phyloP scores from a whole-genome alignment of 1,140 invertebrate species.

The Diachasmimorpha longicaudata region DNA sequence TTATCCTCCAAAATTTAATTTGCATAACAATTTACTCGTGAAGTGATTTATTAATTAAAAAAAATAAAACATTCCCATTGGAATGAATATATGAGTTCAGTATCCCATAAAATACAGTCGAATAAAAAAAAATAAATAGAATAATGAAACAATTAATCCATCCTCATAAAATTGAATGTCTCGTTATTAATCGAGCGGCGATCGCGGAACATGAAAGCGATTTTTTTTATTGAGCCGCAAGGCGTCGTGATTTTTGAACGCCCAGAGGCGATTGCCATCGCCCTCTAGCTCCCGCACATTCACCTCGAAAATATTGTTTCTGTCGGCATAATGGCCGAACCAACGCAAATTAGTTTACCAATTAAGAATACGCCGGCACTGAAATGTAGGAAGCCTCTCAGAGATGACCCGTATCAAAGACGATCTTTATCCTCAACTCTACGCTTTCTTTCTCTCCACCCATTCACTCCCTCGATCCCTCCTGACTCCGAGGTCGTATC shows the following conservation, averaged over 20 bases:
- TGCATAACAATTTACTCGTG: no score
- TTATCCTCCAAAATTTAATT: no score
- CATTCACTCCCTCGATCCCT: background rate
- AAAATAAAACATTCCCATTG: no score
- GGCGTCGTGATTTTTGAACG: background rate
- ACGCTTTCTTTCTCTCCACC: background rate
- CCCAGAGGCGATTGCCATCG: background rate
- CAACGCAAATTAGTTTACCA: constrained; percentile 29
- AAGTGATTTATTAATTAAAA: no score
- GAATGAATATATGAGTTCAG: no score
- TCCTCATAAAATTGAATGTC: constrained; percentile 23
- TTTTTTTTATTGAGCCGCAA: background rate
- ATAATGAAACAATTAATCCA: constrained; percentile 16
- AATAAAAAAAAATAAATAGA: no score
- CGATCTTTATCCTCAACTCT: constrained; percentile 31
- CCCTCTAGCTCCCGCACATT: background rate
- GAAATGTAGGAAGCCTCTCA: background rate
- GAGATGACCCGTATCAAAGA: constrained; percentile 30
- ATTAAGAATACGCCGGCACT: constrained; percentile 25
- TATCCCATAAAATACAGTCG: no score
- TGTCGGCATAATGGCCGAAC: background rate
- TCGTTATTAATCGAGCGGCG: constrained; percentile 13
- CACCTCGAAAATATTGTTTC: constrained; percentile 20
- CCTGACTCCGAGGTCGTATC: constrained; percentile 7
- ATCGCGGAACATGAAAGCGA: background rate